Evolutionary conservation across 2,113 vertebrate species (phyloP), one percentile per base, ranked within the genome.

Genomic region (Sinocyclocheilus grahami): DNA sequence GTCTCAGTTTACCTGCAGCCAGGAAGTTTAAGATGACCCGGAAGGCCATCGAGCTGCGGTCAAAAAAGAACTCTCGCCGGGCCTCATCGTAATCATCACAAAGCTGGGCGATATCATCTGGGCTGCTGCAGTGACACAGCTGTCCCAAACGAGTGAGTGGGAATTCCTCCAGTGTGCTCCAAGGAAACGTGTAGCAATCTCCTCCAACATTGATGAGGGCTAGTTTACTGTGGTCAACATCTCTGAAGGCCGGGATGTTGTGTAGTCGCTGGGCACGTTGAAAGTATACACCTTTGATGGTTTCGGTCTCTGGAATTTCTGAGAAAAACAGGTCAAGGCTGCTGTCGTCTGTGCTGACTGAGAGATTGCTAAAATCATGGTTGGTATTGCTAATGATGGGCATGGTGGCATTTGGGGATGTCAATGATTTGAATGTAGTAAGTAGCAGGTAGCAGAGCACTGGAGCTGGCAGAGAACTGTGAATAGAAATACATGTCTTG

Each of bases 31-130:
- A 94, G 27, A 99, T 97, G 90, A 96, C 94, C 39, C 96, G 92
- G 0, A 98, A 99, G 3, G 97, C 97, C 0, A 93, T 94, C 3
- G 97, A 97, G 92, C 95, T 99, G 67, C 98, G 91, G 94, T 99
- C 98, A 0, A 99, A 99, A 93, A 99, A 99, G 90, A 95, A 98
- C 91, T 99, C 98, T 0, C 89, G 94, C 79, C 90, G 91, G n/a
- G 93, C 94, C 86, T 97, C 97, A 0, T 99, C 98, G 0, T 98
- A 99, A 83, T 99, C 98, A 0, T 99, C 98, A 0, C 98, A 99
- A 60, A 99, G 93, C 78, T 95, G 93, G 0, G 94, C 93, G 12
- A 97, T 97, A 87, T 98, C 97, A 65, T 97, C 96, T 0, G 92
- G 94, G 79, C 92, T 96, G 89, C 93, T 95, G 93, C 98, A 99